These are phyloP conservation scores for Dendroctonus valens DNA, from an alignment of 1,140 invertebrate species.

Conservation along the genomic window DNA sequence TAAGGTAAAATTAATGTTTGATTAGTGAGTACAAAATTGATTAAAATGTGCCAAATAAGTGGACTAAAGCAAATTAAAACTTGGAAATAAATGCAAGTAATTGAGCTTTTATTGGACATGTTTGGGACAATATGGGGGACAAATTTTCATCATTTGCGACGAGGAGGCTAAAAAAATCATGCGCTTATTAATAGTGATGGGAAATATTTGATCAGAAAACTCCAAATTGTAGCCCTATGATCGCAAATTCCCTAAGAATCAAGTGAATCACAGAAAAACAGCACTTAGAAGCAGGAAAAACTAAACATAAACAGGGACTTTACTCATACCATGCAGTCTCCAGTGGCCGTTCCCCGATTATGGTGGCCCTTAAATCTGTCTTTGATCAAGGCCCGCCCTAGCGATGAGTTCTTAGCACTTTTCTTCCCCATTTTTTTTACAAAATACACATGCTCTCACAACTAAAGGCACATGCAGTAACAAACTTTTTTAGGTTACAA, in stretches of 20 bases:
- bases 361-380: slow-evolving; percentile 64
- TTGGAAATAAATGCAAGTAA: too few species aligned
- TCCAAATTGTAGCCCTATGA: neutral
- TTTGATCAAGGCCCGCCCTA: slow-evolving; percentile 74
- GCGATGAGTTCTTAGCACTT: slow-evolving; percentile 49
- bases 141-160: neutral
- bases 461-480: too few species aligned
- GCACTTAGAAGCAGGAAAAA: neutral
- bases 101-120: too few species aligned
- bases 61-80: too few species aligned
- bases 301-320: slow-evolving; percentile 20
- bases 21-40: too few species aligned
- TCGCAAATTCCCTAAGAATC: neutral
- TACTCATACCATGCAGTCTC: slow-evolving; percentile 62
- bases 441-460: too few species aligned
- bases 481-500: too few species aligned
- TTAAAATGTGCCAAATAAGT: too few species aligned
- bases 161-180: neutral
- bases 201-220: neutral
- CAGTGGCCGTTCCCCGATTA: slow-evolving; percentile 58
- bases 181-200: neutral
- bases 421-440: slow-evolving; percentile 62
- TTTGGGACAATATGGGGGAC: neutral
- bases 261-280: neutral
- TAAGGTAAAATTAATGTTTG: too few species aligned